Evolutionary conservation across 2,797 vertebrate genomes (phyloP), one percentile per base, ranked within the genome.

Genomic region (Dendrocincla fuliginosa): DNA sequence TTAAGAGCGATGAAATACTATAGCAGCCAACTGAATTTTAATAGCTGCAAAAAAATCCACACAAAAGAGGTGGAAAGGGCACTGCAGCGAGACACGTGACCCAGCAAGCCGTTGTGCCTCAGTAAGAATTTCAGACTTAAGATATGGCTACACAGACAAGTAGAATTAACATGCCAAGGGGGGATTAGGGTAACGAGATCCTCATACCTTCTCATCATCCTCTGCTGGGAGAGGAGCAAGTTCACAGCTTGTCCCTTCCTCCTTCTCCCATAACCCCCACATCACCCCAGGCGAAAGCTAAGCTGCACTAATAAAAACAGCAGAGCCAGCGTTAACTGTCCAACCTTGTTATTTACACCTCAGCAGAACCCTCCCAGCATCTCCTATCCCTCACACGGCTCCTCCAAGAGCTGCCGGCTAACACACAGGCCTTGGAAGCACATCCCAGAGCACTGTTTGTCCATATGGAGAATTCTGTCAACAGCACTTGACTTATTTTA

Each of bases 271-370:
- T 13, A 94, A 68, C 71, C 80, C 86, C 87, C 78, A 25, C 37
- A 52, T 32, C 1, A 50, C 95, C 84, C 4, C 3, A 92, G 89
- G 93, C n/a, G 0, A 87, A 67, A 86, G 82, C 87, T 59, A 88
- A 90, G 75, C 92, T 87, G 78, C 59, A 68, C 73, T 80, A 94
- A 97, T 87, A 85, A 94, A 94, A 95, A 95, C 90, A 94, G 90
- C 81, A 90, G 78, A 95, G 92, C 57, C 82, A 81, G 69, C 9
- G 3, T 89, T 57, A 96, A 94, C 87, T 90, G 95, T 96, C 97
- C 73, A 93, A 56, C 86, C 86, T 80, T 41, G 84, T 96, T 96
- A 95, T 89, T 97, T 87, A 94, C 95, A 95, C 91, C 93, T 89
- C 91, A 92, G 91, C 85, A 93, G 88, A 94, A 89, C 0, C 32